Conservation (phyloP, 2,113 vertebrate genomes). For the Tyto alba region DNA sequence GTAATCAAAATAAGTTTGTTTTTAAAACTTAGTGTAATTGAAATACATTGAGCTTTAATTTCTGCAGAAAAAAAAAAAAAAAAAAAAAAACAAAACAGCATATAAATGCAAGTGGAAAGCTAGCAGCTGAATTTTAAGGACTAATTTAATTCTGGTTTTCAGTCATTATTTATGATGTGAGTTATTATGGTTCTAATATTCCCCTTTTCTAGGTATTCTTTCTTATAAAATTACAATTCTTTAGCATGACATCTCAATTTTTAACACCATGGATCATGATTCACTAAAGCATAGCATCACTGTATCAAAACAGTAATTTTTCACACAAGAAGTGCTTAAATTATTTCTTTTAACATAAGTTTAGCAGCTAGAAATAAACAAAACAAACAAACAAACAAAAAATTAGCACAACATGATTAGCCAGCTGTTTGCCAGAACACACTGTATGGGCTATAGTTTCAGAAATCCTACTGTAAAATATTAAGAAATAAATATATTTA, state of each 20-base stretch:
- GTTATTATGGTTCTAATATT: neutral
- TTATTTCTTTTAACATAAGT: neutral
- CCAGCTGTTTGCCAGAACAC: neutral
- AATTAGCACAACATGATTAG: neutral
- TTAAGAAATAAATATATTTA: neutral
- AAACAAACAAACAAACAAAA: too few relatives aligned
- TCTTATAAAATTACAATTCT: neutral
- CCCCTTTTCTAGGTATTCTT: neutral
- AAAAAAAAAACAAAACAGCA: neutral
- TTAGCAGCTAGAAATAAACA: neutral
- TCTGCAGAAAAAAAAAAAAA: neutral
- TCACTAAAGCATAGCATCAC: neutral
- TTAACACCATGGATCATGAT: neutral
- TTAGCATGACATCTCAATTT: neutral
- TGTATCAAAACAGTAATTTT: neutral
- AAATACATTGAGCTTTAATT: neutral
- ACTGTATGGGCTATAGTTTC: too few relatives aligned
- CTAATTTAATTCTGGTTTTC: neutral
- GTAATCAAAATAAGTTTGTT: neutral
- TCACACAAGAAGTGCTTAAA: neutral
- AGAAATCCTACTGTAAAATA: neutral
- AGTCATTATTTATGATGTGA: neutral
- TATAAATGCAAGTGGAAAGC: neutral
- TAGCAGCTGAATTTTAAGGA: neutral
- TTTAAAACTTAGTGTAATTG: neutral